Conservation (phyloP, 92 coral and sea anemone species). For the Zoanthus solanderi region DNA sequence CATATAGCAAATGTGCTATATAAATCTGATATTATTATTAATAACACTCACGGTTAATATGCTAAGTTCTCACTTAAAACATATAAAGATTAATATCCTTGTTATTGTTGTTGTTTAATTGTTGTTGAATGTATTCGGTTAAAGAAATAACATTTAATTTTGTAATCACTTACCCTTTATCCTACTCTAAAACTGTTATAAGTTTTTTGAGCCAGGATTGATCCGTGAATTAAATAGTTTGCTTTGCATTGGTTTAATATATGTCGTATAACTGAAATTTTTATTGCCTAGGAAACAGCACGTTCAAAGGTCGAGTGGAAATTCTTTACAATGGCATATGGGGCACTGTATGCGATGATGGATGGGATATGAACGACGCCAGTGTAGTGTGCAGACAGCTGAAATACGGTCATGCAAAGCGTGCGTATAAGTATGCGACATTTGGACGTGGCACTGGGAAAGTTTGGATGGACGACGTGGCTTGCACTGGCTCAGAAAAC, state of each 20-base stretch:
- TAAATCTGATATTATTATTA: too few species aligned
- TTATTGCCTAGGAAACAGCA: constrained; percentile 30
- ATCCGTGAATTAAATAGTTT: not conserved
- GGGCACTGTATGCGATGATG: constrained; percentile 96
- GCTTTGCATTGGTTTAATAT: not conserved
- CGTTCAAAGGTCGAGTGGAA: constrained; percentile 83
- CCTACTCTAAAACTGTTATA: not conserved
- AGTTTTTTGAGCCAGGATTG: not conserved
- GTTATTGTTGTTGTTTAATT: not conserved
- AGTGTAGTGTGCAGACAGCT: constrained; percentile 89
- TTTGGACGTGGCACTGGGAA: constrained; percentile 82
- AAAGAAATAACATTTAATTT: not conserved
- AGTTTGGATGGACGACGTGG: constrained; percentile 77
- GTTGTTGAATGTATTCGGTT: not conserved
- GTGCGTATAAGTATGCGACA: constrained; percentile 24
- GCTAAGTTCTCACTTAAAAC: too few species aligned
- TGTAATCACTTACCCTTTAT: not conserved
- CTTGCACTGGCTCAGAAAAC: constrained; percentile 77
- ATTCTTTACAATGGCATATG: constrained; percentile 74
- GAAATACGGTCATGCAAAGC: constrained; percentile 67
- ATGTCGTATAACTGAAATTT: not conserved
- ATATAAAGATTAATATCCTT: not conserved
- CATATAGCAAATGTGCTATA: too few species aligned
- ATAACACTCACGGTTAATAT: too few species aligned
- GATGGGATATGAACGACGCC: constrained; percentile 75